Base-by-base conservation (phyloP, 30 jellyfish, hydroid and myxozoan genomes). In the Mastigias papua region DNA sequence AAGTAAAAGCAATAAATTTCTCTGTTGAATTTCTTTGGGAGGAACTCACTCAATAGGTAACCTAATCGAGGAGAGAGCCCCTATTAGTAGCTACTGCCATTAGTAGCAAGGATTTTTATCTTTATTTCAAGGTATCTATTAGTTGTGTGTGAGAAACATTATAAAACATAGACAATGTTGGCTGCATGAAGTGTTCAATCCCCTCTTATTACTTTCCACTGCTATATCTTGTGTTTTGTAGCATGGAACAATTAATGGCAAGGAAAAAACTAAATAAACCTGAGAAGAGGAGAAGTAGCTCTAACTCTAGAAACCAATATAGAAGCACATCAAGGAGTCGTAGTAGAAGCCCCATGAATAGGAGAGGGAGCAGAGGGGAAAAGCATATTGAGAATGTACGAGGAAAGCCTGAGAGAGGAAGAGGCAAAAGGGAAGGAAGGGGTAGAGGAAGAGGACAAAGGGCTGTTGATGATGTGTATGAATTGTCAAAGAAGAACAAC, bases 401-500 rank as follows among this genome's bases (percentile, higher is more conserved):
- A 34, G 92, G 88, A 66, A 80, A 60, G 51, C 73, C 87, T 17
- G 91, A 75, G 8, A 75, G 89, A 32, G 86, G 95, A 32, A 34
- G 89, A 27, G 90, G 94, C 19, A 74, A 50, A 49, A 67, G 48
- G 80, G 13, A 15, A 42, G 89, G 58, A 9, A 62, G 90, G 65
- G 88, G 88, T 8, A 73, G 65, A 33, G 88, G 94, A 11, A 33
- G 86, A 69, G 90, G 85, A 5, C 77, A 54, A 31, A 73, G 79
- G 37, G 91, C 20, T 58, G 54, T 32, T 20, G 70, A 29, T 1
- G 51, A 69, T 67, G 72, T 51, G 4, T 73, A 66, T 10, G 81
- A 76, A 76, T n/a, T 11, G 54, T 33, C 79, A 29, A 88, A 79
- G 69, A 67, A 79, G 78, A 88, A 42, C 1, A 61, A 68, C 48